Evolutionary conservation across 2,888 invertebrate genomes (phyloP), one percentile per base, ranked within the genome.

Genomic region (Cryptocephalus primarius): DNA sequence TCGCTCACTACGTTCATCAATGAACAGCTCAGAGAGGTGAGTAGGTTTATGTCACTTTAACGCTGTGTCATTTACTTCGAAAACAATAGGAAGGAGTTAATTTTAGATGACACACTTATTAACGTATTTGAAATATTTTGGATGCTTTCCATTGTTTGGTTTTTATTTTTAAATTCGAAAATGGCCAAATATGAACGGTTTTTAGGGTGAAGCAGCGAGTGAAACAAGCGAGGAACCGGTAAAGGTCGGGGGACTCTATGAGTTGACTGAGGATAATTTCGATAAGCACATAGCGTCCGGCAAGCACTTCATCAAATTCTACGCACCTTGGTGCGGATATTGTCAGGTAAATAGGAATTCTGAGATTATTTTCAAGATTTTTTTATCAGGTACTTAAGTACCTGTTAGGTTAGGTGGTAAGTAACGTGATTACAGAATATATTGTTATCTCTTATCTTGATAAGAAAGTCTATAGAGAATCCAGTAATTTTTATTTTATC

Each of bases 241-340:
- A 56, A 70, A 78, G 40, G 72, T 76, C 42, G 76, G 75, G 51
- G 82, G 81, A 8, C 72, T 88, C 57, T 72, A 81, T 11, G 85
- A 87, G 60, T 72, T 91, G 22, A 85, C 79, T 34, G 88, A 88
- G 57, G 79, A 84, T 12, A 85, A 78, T 50, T 88, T 89, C 62
- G 80, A 83, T 52, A 79, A 82, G 57, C 81, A 82, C 63, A 73
- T 88, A 0, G 75, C 79, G 1, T 74, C 66, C 40, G 91, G 92
- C 41, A 81, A 83, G 59, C 86, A 89, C 67, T 93, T 94, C 65
- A 75, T 94, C 4, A 90, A 92, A 72, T 93, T 93, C 68, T 94
- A 85, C 71, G 88, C 88, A 1, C 91, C 93, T 0, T 93, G 93
- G 93, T 93, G 93, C 68, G 78, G 84, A 47, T 86, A 88, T 60